phyloP scores from a whole-genome alignment of 2,797 vertebrate species.

The Iguana delicatissima region DNA sequence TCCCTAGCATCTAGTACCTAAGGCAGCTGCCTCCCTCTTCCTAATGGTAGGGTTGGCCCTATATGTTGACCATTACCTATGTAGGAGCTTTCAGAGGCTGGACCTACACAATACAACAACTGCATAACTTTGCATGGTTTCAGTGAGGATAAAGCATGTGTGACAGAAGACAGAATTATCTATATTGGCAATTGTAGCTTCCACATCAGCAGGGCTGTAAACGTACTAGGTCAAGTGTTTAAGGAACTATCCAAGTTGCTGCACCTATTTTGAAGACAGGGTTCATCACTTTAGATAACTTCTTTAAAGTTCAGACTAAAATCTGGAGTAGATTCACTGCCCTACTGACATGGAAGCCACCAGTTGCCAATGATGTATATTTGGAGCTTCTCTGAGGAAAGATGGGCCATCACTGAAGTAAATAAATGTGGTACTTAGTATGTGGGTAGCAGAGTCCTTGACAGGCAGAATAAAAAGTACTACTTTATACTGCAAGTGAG shows the following conservation, averaged over 20 bases:
- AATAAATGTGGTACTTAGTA: not conserved
- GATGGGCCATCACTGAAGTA: not conserved
- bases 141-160: not conserved
- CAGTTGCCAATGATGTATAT: too few relatives aligned
- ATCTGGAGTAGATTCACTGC: too few relatives aligned
- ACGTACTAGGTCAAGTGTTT: too few relatives aligned
- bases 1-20: not conserved
- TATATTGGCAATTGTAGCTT: too few relatives aligned
- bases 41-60: not conserved
- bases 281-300: too few relatives aligned
- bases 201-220: too few relatives aligned
- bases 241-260: too few relatives aligned
- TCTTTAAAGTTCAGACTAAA: too few relatives aligned
- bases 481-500: not conserved
- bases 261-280: too few relatives aligned
- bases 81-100: not conserved
- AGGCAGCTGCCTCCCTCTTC: not conserved
- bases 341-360: too few relatives aligned
- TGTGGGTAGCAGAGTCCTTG: not conserved
- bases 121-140: not conserved
- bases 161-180: not conserved
- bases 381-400: not conserved
- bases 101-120: not conserved
- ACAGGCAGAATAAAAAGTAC: not conserved
- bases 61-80: not conserved